Conservation (phyloP, 2,113 vertebrate species). For the Hepsetus odoe region DNA sequence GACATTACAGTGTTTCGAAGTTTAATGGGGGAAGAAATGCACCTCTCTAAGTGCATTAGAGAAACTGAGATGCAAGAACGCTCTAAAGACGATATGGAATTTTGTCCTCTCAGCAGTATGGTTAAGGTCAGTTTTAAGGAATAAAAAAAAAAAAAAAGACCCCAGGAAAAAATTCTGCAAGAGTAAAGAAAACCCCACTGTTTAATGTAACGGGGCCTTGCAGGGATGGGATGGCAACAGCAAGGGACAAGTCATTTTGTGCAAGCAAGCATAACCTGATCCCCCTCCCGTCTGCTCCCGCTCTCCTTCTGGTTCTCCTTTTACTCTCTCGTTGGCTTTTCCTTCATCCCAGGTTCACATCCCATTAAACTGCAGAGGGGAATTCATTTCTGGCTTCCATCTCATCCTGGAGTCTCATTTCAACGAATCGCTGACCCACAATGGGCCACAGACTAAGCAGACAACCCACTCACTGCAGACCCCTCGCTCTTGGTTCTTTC, state of each 20-base stretch:
- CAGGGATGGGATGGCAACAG: background rate
- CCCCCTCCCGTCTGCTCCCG: background rate
- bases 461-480: background rate
- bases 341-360: background rate
- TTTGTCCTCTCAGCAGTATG: background rate
- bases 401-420: slow-evolving; percentile 30
- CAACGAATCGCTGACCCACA: slow-evolving; percentile 32
- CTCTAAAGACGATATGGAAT: background rate
- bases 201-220: background rate
- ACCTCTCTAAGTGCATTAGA: too few species aligned
- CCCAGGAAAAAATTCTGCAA: background rate
- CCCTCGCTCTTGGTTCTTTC: background rate
- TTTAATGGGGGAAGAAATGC: too few species aligned
- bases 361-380: slow-evolving; percentile 11
- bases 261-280: background rate
- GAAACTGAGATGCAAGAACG: too few species aligned
- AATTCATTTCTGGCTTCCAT: slow-evolving; percentile 41
- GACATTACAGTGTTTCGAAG: too few species aligned
- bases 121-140: too few species aligned
- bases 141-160: background rate
- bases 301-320: background rate
- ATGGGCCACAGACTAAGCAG: too few species aligned
- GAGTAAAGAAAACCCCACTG: background rate
- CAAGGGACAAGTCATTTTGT: background rate
- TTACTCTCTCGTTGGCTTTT: background rate